These are phyloP conservation scores for Pollicipes pollicipes DNA, from an alignment of 1,140 invertebrate species.

Conservation along the genomic window DNA sequence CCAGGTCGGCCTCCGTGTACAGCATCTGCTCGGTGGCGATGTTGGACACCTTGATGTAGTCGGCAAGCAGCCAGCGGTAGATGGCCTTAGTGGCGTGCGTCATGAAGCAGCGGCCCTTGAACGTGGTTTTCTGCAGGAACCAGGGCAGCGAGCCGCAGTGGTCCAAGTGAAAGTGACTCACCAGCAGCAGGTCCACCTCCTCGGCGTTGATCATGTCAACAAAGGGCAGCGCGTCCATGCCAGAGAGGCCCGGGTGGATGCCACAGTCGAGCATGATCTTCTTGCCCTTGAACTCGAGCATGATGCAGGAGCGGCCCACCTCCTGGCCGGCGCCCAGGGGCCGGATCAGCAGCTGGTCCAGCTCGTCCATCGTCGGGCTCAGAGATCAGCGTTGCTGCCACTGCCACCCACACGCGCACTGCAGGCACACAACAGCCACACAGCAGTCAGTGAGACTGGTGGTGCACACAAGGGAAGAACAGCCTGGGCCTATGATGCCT, in stretches of 20 bases:
- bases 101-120: conserved; percentile 98
- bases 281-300: conserved; percentile 97
- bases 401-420: no score
- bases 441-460: no score
- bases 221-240: conserved; percentile 94
- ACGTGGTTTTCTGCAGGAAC: conserved; percentile 93
- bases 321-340: conserved; percentile 83
- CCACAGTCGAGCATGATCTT: conserved; percentile 98
- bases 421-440: no score
- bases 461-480: no score
- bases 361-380: no score
- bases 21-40: conserved; percentile 95
- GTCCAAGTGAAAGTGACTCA: conserved; percentile 97
- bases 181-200: conserved; percentile 73
- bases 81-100: conserved; percentile 99
- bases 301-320: conserved; percentile 95
- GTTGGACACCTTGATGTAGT: conserved; percentile 98
- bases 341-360: conserved; percentile 12
- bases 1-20: conserved; percentile 91
- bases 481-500: no score
- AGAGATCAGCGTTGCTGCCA: no score
- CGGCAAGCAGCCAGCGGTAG: conserved; percentile 93
- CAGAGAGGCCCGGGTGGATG: conserved; percentile 91
- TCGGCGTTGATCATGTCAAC: conserved; percentile 94
- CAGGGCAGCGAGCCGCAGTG: conserved; percentile 96